These are phyloP conservation scores for Hemithea aestivaria DNA, from an alignment of 2,888 invertebrate species.

Conservation along the genomic window DNA sequence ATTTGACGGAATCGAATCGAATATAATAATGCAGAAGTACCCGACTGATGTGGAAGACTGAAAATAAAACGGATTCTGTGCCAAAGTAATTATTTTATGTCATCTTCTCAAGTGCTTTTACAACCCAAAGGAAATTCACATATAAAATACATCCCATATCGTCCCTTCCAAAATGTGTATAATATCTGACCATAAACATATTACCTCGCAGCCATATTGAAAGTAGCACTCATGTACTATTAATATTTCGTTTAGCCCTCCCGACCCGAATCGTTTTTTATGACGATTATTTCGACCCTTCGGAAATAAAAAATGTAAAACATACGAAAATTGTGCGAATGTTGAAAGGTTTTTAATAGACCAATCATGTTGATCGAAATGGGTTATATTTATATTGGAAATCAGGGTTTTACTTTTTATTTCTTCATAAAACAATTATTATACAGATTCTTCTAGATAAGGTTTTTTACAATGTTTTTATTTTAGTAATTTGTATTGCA, in stretches of 20 bases:
- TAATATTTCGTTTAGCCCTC: constrained; percentile 32
- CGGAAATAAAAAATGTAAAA: constrained; percentile 44
- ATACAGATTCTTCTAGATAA: too few species aligned
- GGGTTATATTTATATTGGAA: too few species aligned
- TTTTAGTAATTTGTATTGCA: too few species aligned
- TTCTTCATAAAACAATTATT: too few species aligned
- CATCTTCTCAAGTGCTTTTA: too few species aligned
- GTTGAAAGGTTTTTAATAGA: constrained; percentile 29
- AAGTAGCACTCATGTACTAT: constrained; percentile 37
- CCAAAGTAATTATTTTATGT: too few species aligned
- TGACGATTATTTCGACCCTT: constrained; percentile 54
- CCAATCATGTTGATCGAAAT: constrained; percentile 19
- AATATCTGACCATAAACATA: constrained; percentile 9
- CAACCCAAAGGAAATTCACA: not conserved
- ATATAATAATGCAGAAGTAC: too few species aligned
- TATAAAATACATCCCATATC: not conserved
- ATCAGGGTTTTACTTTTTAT: too few species aligned
- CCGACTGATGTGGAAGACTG: too few species aligned
- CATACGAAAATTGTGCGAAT: constrained; percentile 46
- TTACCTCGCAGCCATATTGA: constrained; percentile 26
- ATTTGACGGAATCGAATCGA: too few species aligned
- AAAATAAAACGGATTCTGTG: too few species aligned
- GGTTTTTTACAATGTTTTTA: too few species aligned
- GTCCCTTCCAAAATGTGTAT: constrained; percentile 1
- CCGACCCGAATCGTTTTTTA: constrained; percentile 56